Evolutionary conservation across 2,888 invertebrate species (phyloP), one percentile per base, ranked within the genome.

Genomic region (Agrochola lychnidis): DNA sequence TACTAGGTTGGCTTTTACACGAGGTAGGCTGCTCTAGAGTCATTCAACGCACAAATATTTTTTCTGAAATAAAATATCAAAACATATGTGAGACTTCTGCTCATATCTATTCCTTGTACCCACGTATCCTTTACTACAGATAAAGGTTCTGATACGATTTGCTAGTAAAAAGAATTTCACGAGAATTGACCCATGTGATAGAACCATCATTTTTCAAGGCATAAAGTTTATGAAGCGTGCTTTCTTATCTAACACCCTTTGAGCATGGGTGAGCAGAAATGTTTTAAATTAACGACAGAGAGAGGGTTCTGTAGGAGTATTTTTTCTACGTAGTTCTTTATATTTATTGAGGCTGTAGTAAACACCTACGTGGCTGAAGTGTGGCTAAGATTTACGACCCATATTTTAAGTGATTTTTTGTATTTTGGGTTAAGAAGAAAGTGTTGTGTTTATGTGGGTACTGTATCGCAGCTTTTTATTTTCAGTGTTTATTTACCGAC

Each of bases 181-280:
- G 86, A 80, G 87, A 89, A 90, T 81, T 89, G 91, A 91, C 89
- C 90, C 90, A 82, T 88, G 79, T 84, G 89, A 86, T 88, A 82
- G 86, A 87, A 79, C 78, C 73, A 87, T 88, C 90, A 89, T 92
- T 92, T 92, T 89, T 91, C 91, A 90, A 83, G 68, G 78, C 88
- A 84, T 91, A 73, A 90, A 91, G 81, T 93, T 93, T 92, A 93
- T 93, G 92, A 91, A 83, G 84, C 89, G 90, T 87, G 84, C 82
- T 78, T 85, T 90, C 89, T 91, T 92, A 92, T 92, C 92, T 87
- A 64, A 74, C 30, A 73, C 66, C 75, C 64, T 86, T 84, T 77
- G 73, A 74, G 82, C 83, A 64, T 85, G 87, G 70, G n/a, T 84
- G 87, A 84, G 56, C 79, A 83, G 71, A 69, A 80, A 85, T 81